A percentile compares a stretch with the other conserved stretches of the same genome.
phyloP scores from a whole-genome alignment of 2,113 vertebrate species.

The Rhagologus leucostigma region DNA sequence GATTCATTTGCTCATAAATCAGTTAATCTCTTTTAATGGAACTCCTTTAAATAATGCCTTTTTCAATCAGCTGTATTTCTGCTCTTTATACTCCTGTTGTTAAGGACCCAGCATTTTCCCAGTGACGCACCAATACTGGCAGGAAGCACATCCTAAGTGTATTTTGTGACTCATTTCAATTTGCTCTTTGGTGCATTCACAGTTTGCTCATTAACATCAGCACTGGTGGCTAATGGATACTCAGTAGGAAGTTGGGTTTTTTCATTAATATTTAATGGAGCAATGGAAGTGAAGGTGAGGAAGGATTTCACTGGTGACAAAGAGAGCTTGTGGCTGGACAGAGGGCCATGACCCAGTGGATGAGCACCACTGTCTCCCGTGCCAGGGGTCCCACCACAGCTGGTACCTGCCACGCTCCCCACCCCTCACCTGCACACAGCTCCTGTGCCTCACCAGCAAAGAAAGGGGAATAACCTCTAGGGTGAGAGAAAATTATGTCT shows the following conservation, averaged over 20 bases:
- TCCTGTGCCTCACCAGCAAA: accelerated
- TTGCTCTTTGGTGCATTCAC: slow-evolving; percentile 56
- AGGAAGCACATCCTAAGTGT: slow-evolving; percentile 69
- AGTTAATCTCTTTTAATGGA: slow-evolving; percentile 23
- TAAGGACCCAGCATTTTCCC: slow-evolving; percentile 58
- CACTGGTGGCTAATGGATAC: slow-evolving; percentile 72
- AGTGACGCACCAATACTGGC: slow-evolving; percentile 67
- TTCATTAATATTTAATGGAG: slow-evolving; percentile 77
- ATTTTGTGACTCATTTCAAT: slow-evolving; percentile 77
- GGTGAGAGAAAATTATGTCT: not conserved
- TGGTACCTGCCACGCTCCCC: accelerated
- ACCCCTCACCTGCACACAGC: not conserved
- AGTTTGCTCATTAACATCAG: slow-evolving; percentile 72
- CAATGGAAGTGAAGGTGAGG: slow-evolving; percentile 62
- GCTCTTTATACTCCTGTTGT: slow-evolving; percentile 57
- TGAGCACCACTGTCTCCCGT: not conserved
- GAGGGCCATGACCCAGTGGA: accelerated
- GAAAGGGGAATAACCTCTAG: not conserved
- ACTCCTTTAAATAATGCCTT: slow-evolving; percentile 15
- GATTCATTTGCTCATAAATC: slow-evolving; percentile 45
- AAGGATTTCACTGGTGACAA: not conserved
- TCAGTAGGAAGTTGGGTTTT: slow-evolving; percentile 71
- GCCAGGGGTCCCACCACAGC: accelerated
- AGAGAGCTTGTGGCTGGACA: not conserved
- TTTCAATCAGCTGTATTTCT: not conserved